Percentiles rank a stretch among this genome's conserved stretches.
These are phyloP conservation scores for rabbit (Oryctolagus cuniculus) DNA, from an alignment of 2,113 vertebrate genomes.

Conservation along the genomic window DNA sequence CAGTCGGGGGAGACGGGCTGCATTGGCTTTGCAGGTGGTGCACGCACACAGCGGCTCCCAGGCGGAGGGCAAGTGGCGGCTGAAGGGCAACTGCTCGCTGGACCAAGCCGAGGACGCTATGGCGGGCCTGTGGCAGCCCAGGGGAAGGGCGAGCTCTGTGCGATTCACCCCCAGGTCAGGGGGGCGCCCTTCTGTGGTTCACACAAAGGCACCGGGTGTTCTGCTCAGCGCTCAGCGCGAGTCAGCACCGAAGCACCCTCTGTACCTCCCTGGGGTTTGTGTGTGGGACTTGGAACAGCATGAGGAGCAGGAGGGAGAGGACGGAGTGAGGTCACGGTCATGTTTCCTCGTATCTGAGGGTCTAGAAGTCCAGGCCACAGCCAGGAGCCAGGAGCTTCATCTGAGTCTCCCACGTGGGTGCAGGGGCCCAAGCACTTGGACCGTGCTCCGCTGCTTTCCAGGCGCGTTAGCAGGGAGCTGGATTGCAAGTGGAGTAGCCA, in stretches of 20 bases:
- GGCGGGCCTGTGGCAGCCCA: background rate
- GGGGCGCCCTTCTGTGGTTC: background rate
- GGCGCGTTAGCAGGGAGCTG: too few species aligned
- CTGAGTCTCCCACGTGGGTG: too few species aligned
- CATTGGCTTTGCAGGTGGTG: constrained; percentile 35
- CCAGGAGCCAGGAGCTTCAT: too few species aligned
- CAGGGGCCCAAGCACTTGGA: too few species aligned
- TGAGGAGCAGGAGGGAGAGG: background rate
- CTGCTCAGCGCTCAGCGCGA: background rate
- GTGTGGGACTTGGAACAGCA: background rate
- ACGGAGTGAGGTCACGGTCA: background rate
- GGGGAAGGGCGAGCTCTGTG: background rate
- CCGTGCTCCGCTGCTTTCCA: too few species aligned
- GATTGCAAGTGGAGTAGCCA: too few species aligned
- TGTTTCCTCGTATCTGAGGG: background rate
- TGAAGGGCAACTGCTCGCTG: background rate
- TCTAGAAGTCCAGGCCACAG: background rate
- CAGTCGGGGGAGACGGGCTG: background rate
- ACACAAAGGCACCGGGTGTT: background rate
- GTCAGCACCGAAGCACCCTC: background rate
- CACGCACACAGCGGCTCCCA: background rate
- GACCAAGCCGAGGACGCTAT: background rate
- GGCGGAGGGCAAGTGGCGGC: background rate
- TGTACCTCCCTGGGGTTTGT: background rate
- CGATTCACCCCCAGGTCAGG: background rate